Evolutionary conservation across 2,888 invertebrate genomes (phyloP).

Genomic region (Ashinkailepas kermadecensis): DNA sequence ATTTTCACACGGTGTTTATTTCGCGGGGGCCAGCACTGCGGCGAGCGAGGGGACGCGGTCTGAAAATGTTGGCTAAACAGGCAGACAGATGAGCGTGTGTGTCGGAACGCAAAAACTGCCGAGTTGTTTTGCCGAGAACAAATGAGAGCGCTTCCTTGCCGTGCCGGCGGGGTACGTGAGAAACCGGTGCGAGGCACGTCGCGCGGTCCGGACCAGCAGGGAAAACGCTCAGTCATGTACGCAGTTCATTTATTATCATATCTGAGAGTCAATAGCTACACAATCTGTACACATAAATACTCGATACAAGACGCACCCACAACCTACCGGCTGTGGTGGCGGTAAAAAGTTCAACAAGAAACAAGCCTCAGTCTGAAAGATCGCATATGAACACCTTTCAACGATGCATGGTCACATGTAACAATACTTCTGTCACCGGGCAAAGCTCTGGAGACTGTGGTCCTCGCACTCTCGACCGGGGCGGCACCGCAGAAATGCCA

Average conservation of each 20-base stretch:
- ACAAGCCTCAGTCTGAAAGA: conserved; percentile 19
- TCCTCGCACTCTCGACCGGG: background rate
- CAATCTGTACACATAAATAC: conserved; percentile 20
- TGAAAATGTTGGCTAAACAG: conserved; percentile 2
- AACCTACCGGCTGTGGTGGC: background rate
- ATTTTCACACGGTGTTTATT: conserved; percentile 14
- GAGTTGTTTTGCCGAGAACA: background rate
- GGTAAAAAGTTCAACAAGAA: conserved; percentile 13
- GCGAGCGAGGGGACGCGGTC: background rate
- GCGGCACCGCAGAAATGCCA: background rate
- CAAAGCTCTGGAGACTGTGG: background rate
- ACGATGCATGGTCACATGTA: background rate
- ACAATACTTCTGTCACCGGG: conserved; percentile 10
- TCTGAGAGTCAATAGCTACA: conserved; percentile 8
- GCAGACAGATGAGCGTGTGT: background rate
- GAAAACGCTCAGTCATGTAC: background rate
- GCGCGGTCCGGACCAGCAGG: too few relatives aligned
- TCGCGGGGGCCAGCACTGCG: background rate
- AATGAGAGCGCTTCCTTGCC: background rate
- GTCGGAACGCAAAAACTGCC: background rate
- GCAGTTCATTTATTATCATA: conserved; percentile 7
- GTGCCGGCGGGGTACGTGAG: background rate
- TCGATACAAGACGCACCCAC: background rate
- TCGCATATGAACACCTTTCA: conserved; percentile 11
- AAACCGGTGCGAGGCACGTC: too few relatives aligned